These are phyloP conservation scores for Potorous gilbertii DNA, from an alignment of 2,797 vertebrate genomes.

Conservation along the genomic window DNA sequence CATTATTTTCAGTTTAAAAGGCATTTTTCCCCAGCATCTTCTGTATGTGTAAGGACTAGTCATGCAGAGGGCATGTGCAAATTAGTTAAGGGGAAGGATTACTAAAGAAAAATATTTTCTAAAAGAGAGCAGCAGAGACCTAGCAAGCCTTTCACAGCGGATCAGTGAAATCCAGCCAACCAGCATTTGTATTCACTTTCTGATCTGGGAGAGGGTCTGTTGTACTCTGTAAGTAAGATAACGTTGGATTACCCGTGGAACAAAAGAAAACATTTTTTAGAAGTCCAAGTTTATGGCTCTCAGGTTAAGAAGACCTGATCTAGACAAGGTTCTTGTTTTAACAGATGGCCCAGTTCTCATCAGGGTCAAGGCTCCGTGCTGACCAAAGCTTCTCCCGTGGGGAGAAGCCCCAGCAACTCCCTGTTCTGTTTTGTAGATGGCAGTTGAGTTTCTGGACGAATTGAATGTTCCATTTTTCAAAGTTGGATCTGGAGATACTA, in stretches of 20 bases:
- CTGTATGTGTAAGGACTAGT: neutral
- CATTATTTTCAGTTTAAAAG: neutral
- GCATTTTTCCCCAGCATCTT: neutral
- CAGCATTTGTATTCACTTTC: neutral
- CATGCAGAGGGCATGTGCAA: neutral
- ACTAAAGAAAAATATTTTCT: neutral
- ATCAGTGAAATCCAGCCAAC: neutral
- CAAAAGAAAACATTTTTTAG: neutral
- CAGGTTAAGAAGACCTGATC: neutral
- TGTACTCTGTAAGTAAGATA: neutral
- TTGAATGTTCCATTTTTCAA: constrained; percentile 97
- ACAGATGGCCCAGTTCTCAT: neutral
- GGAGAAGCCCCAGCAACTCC: neutral
- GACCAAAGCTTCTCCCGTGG: neutral
- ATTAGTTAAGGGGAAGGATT: neutral
- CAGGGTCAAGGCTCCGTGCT: neutral
- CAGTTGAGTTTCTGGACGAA: constrained; percentile 96
- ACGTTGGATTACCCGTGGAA: neutral
- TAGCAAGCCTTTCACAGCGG: neutral
- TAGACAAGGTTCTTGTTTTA: neutral
- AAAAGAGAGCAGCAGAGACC: neutral
- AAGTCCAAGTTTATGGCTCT: neutral
- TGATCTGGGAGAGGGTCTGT: neutral
- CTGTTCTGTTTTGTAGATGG: constrained; percentile 88
- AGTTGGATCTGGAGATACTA: constrained; percentile 97